Conservation (phyloP, 2,888 invertebrate species). For the Drosophila trichaetosa region DNA sequence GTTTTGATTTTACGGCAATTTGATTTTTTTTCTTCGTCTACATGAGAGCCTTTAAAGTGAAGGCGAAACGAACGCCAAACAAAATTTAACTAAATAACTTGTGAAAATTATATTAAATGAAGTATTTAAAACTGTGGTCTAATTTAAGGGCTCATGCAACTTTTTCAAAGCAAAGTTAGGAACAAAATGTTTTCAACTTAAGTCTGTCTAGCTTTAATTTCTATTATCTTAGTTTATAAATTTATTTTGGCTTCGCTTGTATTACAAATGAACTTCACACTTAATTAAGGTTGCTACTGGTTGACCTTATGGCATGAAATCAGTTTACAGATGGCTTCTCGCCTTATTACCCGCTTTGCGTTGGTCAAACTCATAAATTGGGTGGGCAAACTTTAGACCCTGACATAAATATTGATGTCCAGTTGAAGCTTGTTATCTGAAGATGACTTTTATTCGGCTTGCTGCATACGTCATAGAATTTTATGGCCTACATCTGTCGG, state of each 20-base stretch:
- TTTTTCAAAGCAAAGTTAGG: neutral
- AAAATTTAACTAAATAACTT: constrained; percentile 9
- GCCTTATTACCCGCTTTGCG: constrained; percentile 20
- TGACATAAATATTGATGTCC: constrained; percentile 71
- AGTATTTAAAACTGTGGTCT: neutral
- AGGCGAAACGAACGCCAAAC: constrained; percentile 27
- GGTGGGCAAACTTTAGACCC: constrained; percentile 39
- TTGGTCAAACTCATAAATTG: constrained; percentile 49
- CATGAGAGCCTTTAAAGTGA: constrained; percentile 35
- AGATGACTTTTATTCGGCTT: constrained; percentile 24
- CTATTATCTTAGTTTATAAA: neutral
- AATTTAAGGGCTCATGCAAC: neutral
- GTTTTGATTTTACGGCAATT: constrained; percentile 36
- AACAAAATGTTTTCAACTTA: neutral
- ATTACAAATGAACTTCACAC: constrained; percentile 7
- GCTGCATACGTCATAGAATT: constrained; percentile 55
- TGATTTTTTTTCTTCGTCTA: constrained; percentile 38
- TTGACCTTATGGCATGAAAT: constrained; percentile 35
- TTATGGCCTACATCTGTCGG: constrained; percentile 57
- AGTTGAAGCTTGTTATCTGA: constrained; percentile 56
- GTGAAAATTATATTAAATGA: constrained; percentile 6
- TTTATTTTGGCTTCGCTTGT: neutral
- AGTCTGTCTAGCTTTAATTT: neutral
- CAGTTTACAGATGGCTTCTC: constrained; percentile 25
- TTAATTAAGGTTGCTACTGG: constrained; percentile 24